These are phyloP conservation scores for Lycopodina hypogea DNA, from an alignment of 37 sponge, comb jelly and placozoan genomes.

Conservation along the genomic window DNA sequence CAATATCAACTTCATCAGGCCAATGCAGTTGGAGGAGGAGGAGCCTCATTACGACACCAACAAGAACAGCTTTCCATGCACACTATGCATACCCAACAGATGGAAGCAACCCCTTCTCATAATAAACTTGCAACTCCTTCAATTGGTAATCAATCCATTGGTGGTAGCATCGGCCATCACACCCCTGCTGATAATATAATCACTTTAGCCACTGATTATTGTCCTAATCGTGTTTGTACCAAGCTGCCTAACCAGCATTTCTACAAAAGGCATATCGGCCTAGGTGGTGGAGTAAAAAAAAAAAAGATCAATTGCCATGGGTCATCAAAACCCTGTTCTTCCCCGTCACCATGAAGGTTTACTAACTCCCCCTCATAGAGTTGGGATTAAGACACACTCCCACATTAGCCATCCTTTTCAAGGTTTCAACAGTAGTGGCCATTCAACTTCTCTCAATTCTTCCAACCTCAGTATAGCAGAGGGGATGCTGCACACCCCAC, in stretches of 20 bases:
- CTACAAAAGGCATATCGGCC: conserved; percentile 6
- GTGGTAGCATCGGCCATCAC: neutral
- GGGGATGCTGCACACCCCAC: neutral
- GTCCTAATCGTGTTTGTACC: conserved; percentile 32
- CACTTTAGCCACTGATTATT: conserved; percentile 28
- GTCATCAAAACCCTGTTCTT: neutral
- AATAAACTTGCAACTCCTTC: neutral
- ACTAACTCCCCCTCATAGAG: neutral
- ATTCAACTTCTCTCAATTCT: conserved; percentile 10
- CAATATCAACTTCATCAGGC: neutral
- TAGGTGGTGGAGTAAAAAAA: conserved; percentile 15
- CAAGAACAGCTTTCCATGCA: neutral
- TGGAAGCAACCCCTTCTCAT: neutral
- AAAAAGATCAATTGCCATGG: neutral
- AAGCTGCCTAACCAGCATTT: conserved; percentile 29
- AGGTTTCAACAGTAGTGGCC: neutral
- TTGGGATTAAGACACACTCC: neutral
- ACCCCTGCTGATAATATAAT: conserved; percentile 25
- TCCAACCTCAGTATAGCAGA: neutral
- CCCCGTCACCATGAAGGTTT: neutral
- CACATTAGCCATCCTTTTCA: neutral
- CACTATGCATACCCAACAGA: conserved; percentile 9
- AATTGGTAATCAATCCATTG: neutral
- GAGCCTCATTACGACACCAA: neutral
- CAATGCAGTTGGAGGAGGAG: neutral